Base-by-base conservation (phyloP, 2,797 vertebrate species). In the Hypotaenidia okinawae region DNA sequence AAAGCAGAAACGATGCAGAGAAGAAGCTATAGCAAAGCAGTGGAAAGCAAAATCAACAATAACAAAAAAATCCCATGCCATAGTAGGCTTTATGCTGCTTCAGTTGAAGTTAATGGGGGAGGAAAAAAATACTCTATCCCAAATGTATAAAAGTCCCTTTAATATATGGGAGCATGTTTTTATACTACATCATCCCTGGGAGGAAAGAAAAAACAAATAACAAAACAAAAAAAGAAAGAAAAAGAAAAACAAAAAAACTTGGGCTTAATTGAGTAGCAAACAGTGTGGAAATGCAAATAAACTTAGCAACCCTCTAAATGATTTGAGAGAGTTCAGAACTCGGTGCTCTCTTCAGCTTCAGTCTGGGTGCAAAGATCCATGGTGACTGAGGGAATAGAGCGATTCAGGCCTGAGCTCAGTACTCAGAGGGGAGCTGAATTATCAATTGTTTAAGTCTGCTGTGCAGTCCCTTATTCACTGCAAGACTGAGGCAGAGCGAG, bases 281-380 rank as follows among this genome's bases (percentile, higher is more conserved):
- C 15, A 37, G 52, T 68, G 90, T 82, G 87, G 62, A 91, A 94
- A 81, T 63, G 59, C 89, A 87, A 94, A 86, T 49, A 90, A 92
- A 92, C 58, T 88, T 17, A 72, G 87, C 76, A 94, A 75, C 69
- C 25, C 43, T 62, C 58, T 35, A 41, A 89, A 85, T 78, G 21
- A 37, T 2, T 13, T 13, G 68, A 80, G 66, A 66, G 70, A n/a
- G 69, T 88, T 69, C 2, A 9, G 81, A 94, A 89, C 55, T 90
- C 19, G 0, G 41, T 13, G 52, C 74, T 80, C 63, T 79, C 69
- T 69, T 80, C 6, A 57, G 33, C 39, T 69, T 33, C 70, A 54
- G 43, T 16, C 15, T 37, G 41, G 22, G 61, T 64, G 75, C 73
- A 73, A 54, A 85, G 74, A 64, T 51, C 89, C 78, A 41, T 49